phyloP scores from a whole-genome alignment of 2,888 invertebrate species.

The Portevinia maculata region DNA sequence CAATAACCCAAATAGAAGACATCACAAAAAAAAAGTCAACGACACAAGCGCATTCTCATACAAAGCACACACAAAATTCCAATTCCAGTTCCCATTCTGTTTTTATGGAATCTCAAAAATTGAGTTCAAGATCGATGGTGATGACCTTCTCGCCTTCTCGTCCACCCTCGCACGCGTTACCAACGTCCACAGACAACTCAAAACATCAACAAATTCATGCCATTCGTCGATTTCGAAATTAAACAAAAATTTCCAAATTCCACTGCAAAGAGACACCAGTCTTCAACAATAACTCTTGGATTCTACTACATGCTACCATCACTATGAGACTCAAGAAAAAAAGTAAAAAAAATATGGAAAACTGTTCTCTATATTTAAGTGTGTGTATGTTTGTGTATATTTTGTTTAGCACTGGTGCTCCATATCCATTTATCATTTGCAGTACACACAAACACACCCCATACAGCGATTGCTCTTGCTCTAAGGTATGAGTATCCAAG shows the following conservation, averaged over 20 bases:
- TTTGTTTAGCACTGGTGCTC: slow-evolving; percentile 45
- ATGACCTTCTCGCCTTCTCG: slow-evolving; percentile 59
- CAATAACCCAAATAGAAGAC: slow-evolving; percentile 26
- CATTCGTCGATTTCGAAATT: slow-evolving; percentile 67
- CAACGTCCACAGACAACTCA: slow-evolving; percentile 25
- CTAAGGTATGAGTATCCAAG: slow-evolving; percentile 54
- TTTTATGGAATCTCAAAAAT: slow-evolving; percentile 67
- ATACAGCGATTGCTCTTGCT: slow-evolving; percentile 14
- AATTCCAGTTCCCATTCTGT: slow-evolving; percentile 42
- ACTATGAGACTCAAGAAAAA: slow-evolving; percentile 10
- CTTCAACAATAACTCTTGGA: slow-evolving; percentile 33
- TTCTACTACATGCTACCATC: slow-evolving; percentile 10
- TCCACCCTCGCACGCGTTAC: slow-evolving; percentile 11
- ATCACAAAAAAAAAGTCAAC: slow-evolving; percentile 44
- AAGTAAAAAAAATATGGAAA: slow-evolving; percentile 22
- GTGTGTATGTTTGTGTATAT: slow-evolving; percentile 38
- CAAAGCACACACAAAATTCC: slow-evolving; percentile 30
- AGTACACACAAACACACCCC: slow-evolving; percentile 43
- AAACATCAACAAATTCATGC: slow-evolving; percentile 38
- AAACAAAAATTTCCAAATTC: slow-evolving; percentile 71
- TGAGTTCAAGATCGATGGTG: slow-evolving; percentile 72
- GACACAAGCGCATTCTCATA: slow-evolving; percentile 37
- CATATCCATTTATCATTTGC: slow-evolving; percentile 69
- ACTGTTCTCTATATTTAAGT: not conserved
- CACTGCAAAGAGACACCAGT: slow-evolving; percentile 59